phyloP scores from a whole-genome alignment of 2,113 vertebrate genomes.

The Sceloporus undulatus region DNA sequence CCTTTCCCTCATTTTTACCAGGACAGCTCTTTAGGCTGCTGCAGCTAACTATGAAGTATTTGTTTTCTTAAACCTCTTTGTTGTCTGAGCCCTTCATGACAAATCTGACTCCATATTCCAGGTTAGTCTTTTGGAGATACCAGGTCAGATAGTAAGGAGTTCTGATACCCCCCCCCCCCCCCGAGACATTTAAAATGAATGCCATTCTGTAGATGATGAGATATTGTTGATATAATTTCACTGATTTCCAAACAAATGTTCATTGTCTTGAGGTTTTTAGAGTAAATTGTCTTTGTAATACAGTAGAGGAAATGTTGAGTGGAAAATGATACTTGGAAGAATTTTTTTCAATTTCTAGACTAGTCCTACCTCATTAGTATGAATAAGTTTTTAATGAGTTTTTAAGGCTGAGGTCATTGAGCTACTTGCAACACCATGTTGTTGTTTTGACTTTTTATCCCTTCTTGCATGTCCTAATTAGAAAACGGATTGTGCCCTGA shows the following conservation, averaged over 20 bases:
- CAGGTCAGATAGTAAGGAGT: neutral
- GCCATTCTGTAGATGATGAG: conserved; percentile 11
- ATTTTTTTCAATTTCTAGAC: neutral
- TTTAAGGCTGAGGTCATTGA: neutral
- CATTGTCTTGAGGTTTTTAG: conserved; percentile 12
- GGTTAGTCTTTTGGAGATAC: neutral
- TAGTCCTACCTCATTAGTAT: neutral
- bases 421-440: neutral
- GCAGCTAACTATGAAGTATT: too few relatives aligned
- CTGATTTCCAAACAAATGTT: conserved; percentile 15
- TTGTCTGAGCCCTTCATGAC: too few relatives aligned
- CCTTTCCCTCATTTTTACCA: too few relatives aligned
- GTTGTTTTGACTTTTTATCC: neutral
- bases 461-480: neutral
- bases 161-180: neutral
- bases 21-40: too few relatives aligned
- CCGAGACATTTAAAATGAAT: conserved; percentile 10
- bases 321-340: too few relatives aligned
- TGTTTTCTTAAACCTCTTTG: too few relatives aligned
- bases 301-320: neutral
- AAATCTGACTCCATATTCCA: too few relatives aligned
- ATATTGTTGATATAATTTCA: neutral
- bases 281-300: neutral
- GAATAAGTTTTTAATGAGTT: neutral
- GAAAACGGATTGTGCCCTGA: neutral